A percentile compares a stretch with the other conserved stretches of the same genome.
These are phyloP conservation scores for Lepus townsendii DNA, from an alignment of 2,797 vertebrate species.

Conservation along the genomic window DNA sequence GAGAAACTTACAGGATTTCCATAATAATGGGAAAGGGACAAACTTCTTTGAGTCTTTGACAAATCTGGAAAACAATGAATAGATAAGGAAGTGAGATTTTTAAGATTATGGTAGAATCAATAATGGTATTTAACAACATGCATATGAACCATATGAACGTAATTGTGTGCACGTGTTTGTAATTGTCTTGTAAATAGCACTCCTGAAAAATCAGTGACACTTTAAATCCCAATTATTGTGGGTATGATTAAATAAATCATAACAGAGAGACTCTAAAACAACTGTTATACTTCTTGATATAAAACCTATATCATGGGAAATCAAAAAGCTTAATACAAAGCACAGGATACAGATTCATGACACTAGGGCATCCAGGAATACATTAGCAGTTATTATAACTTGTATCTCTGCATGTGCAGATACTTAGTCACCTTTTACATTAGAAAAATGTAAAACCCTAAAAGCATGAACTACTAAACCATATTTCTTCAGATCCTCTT, in stretches of 20 bases:
- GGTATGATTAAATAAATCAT: neutral
- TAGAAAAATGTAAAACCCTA: neutral
- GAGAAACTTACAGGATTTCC: neutral
- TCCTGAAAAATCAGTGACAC: neutral
- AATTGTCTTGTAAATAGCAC: slow-evolving; percentile 43
- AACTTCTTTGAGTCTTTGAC: neutral
- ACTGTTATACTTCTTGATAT: neutral
- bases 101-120: neutral
- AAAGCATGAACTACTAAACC: neutral
- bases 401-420: neutral
- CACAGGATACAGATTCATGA: no score
- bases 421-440: slow-evolving; percentile 17
- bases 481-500: slow-evolving; percentile 21
- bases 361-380: neutral
- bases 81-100: neutral
- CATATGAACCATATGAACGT: neutral
- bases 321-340: slow-evolving; percentile 12
- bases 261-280: slow-evolving; percentile 26
- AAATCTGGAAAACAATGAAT: neutral
- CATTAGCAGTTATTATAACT: neutral
- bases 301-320: neutral
- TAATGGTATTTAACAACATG: neutral
- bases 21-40: neutral
- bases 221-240: neutral
- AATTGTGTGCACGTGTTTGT: neutral